Percentiles rank a stretch among this genome's conserved stretches.
phyloP scores from a whole-genome alignment of 2,797 vertebrate species.

The Dromococcyx pavoninus region DNA sequence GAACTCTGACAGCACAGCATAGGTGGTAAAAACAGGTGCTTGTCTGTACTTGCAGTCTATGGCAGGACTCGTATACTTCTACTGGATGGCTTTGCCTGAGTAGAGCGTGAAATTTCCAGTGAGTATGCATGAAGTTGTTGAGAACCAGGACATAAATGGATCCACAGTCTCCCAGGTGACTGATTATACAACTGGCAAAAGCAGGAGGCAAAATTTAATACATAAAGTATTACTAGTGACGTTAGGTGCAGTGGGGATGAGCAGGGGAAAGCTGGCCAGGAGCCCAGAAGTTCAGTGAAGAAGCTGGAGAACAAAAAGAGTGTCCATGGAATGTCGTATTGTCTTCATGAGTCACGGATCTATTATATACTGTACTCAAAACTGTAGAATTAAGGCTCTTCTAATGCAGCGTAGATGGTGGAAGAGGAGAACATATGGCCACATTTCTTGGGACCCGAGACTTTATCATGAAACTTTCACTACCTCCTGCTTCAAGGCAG shows the following conservation, averaged over 20 bases:
- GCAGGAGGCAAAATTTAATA: not conserved
- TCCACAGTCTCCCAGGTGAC: not conserved
- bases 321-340: not conserved
- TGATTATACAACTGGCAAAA: not conserved
- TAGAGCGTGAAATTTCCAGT: not conserved
- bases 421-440: not conserved
- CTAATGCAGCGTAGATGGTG: not conserved
- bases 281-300: not conserved
- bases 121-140: not conserved
- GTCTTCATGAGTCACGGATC: not conserved
- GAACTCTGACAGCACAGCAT: not conserved
- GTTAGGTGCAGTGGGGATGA: not conserved
- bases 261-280: not conserved
- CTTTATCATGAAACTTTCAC: not conserved
- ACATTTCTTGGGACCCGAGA: not conserved
- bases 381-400: not conserved
- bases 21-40: not conserved
- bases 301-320: not conserved
- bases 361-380: not conserved
- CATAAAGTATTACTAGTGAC: accelerated
- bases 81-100: not conserved
- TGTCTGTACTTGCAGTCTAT: not conserved
- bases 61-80: not conserved
- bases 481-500: not conserved
- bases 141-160: not conserved